These are phyloP conservation scores for Bombus impatiens DNA, from an alignment of 1,140 invertebrate species.

Conservation along the genomic window DNA sequence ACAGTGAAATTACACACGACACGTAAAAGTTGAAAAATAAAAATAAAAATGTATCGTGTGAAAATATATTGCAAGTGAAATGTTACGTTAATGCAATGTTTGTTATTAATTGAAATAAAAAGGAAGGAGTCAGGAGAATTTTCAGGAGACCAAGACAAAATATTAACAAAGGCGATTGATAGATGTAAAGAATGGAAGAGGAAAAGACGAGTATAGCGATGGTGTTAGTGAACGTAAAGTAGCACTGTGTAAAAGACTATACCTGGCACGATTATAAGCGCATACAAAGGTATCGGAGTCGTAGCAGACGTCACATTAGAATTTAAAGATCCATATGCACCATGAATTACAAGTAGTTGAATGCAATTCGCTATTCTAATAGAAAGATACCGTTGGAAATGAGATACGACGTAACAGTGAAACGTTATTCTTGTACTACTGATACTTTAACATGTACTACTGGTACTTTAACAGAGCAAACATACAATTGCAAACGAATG, in stretches of 20 bases:
- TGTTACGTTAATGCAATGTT: too few species aligned
- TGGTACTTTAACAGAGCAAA: neutral
- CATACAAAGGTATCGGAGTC: neutral
- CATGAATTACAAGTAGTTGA: neutral
- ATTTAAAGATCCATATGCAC: constrained; percentile 14
- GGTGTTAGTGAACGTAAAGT: neutral
- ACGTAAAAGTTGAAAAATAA: neutral
- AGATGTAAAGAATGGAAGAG: neutral
- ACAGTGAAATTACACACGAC: too few species aligned
- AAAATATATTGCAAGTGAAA: too few species aligned
- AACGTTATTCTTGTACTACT: neutral
- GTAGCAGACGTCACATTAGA: constrained; percentile 2
- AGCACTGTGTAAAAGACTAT: constrained; percentile 13
- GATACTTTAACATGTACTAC: too few species aligned
- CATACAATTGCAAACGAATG: neutral
- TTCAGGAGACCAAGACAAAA: neutral
- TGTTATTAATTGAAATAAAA: too few species aligned
- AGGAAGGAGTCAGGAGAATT: too few species aligned
- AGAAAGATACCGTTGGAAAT: constrained; percentile 4
- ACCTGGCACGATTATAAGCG: constrained; percentile 7
- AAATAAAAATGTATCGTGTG: too few species aligned
- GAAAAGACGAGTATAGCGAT: neutral
- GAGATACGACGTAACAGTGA: neutral
- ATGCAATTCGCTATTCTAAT: constrained; percentile 6
- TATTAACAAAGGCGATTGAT: neutral